These are phyloP conservation scores for Actinia tenebrosa DNA, from an alignment of 64 coral and sea anemone genomes.

Conservation along the genomic window DNA sequence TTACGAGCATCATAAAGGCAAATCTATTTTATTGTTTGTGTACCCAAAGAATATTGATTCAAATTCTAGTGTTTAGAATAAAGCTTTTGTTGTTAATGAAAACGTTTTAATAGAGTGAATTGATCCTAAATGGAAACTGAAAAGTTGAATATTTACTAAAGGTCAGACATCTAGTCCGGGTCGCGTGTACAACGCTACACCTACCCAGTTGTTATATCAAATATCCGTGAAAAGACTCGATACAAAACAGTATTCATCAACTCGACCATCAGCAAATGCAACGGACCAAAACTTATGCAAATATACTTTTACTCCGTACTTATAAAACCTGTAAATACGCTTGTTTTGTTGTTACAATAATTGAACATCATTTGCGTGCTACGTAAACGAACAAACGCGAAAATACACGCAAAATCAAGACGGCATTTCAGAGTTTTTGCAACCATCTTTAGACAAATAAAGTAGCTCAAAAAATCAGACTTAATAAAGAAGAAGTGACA, in stretches of 20 bases:
- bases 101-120: background rate
- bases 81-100: background rate
- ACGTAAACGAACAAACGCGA: background rate
- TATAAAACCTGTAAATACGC: background rate
- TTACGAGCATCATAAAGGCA: background rate
- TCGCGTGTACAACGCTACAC: conserved; percentile 18
- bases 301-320: background rate
- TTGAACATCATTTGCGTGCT: background rate
- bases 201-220: conserved; percentile 3
- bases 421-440: background rate
- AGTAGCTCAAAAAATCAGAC: background rate
- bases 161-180: conserved; percentile 17
- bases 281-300: background rate
- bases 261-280: background rate
- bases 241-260: conserved; percentile 28
- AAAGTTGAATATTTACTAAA: background rate
- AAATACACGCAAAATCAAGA: background rate
- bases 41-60: background rate
- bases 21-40: background rate
- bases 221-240: background rate
- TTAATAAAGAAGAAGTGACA: background rate
- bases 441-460: background rate
- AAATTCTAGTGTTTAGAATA: background rate
- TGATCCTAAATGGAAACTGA: background rate
- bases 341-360: background rate